phyloP scores from a whole-genome alignment of 2,888 invertebrate species.

The Agrotis segetum region DNA sequence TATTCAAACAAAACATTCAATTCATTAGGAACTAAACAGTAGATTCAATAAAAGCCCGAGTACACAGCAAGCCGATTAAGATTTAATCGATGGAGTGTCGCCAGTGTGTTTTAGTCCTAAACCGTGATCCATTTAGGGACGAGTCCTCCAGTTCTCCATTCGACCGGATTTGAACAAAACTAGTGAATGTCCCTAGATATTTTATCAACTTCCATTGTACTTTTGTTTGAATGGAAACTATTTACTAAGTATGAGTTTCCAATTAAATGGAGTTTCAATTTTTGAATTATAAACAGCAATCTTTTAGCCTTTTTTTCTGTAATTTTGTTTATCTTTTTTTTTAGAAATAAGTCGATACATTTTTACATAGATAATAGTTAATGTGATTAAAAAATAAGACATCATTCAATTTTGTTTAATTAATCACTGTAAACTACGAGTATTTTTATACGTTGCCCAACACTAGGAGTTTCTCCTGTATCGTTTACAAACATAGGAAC shows the following conservation, averaged over 20 bases:
- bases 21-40: slow-evolving; percentile 19
- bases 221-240: slow-evolving; percentile 15
- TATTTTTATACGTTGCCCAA: too few relatives aligned
- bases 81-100: slow-evolving; percentile 43
- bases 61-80: slow-evolving; percentile 45
- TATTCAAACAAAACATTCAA: not conserved
- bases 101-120: slow-evolving; percentile 49
- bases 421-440: too few relatives aligned
- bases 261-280: slow-evolving; percentile 9
- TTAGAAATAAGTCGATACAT: too few relatives aligned
- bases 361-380: too few relatives aligned
- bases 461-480: too few relatives aligned
- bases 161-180: slow-evolving; percentile 54
- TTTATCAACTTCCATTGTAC: slow-evolving; percentile 12
- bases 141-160: slow-evolving; percentile 22
- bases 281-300: not conserved
- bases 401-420: too few relatives aligned
- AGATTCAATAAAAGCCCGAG: slow-evolving; percentile 36
- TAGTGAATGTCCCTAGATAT: slow-evolving; percentile 17
- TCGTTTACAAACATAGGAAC: too few relatives aligned
- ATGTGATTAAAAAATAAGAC: too few relatives aligned
- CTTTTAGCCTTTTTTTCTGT: not conserved
- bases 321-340: not conserved
- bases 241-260: not conserved
- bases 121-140: slow-evolving; percentile 57